Conservation (phyloP, 2,888 invertebrate genomes). For the Drosophila atroscutellata region DNA sequence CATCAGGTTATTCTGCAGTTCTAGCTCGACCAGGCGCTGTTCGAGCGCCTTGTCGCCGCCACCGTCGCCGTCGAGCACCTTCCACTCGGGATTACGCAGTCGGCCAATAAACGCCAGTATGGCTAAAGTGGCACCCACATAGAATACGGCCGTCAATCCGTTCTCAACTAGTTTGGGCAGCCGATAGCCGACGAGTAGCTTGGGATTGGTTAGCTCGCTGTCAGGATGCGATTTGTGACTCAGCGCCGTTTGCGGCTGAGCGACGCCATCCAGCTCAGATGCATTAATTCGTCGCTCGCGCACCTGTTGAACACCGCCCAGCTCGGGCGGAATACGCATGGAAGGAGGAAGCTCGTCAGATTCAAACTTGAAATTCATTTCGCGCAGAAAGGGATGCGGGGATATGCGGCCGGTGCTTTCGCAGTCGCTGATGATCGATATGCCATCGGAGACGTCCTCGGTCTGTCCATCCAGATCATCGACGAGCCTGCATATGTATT, state of each 20-base stretch:
- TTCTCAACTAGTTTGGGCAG: constrained; percentile 60
- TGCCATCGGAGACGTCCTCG: constrained; percentile 84
- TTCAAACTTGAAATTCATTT: constrained; percentile 61
- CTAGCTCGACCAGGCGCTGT: constrained; percentile 75
- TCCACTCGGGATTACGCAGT: constrained; percentile 75
- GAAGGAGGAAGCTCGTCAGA: constrained; percentile 43
- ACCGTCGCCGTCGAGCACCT: constrained; percentile 36
- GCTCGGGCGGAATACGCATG: not conserved
- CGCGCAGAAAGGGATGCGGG: constrained; percentile 76
- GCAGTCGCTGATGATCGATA: constrained; percentile 84
- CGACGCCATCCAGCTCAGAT: constrained; percentile 5
- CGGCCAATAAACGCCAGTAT: constrained; percentile 78
- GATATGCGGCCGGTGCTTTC: constrained; percentile 83
- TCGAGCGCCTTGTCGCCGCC: constrained; percentile 46
- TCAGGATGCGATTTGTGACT: constrained; percentile 4
- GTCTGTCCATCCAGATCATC: constrained; percentile 55
- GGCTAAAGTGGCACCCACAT: constrained; percentile 70
- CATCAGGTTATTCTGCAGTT: constrained; percentile 83
- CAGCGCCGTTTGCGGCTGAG: constrained; percentile 15
- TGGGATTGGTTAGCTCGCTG: not conserved
- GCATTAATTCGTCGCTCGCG: constrained; percentile 17
- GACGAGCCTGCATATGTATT: constrained; percentile 41
- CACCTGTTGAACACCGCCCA: constrained; percentile 6
- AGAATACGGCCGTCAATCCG: constrained; percentile 75
- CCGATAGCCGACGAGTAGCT: constrained; percentile 14